Conservation (phyloP, 2,888 invertebrate species). For the Drymonia ruficornis region DNA sequence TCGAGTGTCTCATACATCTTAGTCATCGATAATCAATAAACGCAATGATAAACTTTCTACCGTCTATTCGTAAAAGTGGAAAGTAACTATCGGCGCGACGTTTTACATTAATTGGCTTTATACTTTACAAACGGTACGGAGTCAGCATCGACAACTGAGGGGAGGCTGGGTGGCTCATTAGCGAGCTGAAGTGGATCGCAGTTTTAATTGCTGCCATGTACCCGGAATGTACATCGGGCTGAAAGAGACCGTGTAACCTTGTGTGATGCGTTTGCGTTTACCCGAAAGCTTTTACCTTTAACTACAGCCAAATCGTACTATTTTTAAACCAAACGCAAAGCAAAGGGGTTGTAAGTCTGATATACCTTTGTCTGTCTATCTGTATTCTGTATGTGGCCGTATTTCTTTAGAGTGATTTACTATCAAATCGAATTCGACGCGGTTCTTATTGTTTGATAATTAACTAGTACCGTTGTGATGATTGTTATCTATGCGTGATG, state of each 20-base stretch:
- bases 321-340: not conserved
- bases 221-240: conserved; percentile 11
- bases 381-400: not conserved
- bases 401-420: not conserved
- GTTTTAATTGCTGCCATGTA: conserved; percentile 62
- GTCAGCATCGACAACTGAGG: conserved; percentile 44
- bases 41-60: conserved; percentile 45
- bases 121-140: conserved; percentile 47
- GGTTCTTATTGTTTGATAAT: not conserved
- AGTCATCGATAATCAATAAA: conserved; percentile 52
- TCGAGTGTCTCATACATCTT: conserved; percentile 16
- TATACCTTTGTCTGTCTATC: not conserved
- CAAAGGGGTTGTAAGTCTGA: not conserved
- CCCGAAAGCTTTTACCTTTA: not conserved
- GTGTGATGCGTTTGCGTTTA: conserved; percentile 12
- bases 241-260: conserved; percentile 19
- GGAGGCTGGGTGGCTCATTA: conserved; percentile 59
- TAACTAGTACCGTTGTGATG: too few species aligned
- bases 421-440: too few species aligned
- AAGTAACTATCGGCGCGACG: conserved; percentile 50
- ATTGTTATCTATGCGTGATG: not conserved
- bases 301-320: not conserved
- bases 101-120: conserved; percentile 69
- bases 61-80: conserved; percentile 43
- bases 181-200: conserved; percentile 63